These are phyloP conservation scores for Sitta europaea DNA, from an alignment of 2,113 vertebrate genomes.

Conservation along the genomic window DNA sequence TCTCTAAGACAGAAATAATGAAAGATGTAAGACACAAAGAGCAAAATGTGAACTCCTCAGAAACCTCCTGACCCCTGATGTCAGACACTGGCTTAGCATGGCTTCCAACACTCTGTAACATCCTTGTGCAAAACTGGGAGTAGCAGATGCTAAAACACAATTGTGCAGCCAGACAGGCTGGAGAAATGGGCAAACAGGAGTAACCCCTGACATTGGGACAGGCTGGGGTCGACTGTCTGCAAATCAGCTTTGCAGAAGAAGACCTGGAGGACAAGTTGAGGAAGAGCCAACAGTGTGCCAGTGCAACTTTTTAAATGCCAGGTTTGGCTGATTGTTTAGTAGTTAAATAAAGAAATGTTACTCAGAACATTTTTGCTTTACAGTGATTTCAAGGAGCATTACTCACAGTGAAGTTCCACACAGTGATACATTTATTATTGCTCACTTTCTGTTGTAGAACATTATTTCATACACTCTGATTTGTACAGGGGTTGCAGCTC, in stretches of 20 bases:
- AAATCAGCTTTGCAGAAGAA: neutral
- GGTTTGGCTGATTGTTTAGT: neutral
- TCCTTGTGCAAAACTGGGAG: neutral
- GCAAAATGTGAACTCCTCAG: neutral
- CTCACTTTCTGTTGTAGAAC: neutral
- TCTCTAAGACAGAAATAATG: neutral
- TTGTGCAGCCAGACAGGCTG: neutral
- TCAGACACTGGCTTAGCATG: neutral
- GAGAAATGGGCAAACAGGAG: neutral
- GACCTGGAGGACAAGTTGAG: neutral
- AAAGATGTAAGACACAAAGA: neutral
- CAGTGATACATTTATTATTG: neutral
- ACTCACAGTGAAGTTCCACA: neutral
- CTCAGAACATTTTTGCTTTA: neutral
- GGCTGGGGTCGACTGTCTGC: accelerated
- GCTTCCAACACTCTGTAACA: accelerated
- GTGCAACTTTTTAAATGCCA: neutral
- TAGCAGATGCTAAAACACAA: neutral
- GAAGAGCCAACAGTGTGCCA: neutral
- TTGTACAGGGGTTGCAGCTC: neutral
- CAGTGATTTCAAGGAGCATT: neutral
- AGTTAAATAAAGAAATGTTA: neutral
- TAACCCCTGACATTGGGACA: neutral
- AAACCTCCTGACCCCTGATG: neutral
- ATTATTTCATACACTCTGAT: neutral